A percentile compares a stretch with the other conserved stretches of the same genome.
phyloP scores from a whole-genome alignment of 2,113 vertebrate genomes.

The Merops nubicus region DNA sequence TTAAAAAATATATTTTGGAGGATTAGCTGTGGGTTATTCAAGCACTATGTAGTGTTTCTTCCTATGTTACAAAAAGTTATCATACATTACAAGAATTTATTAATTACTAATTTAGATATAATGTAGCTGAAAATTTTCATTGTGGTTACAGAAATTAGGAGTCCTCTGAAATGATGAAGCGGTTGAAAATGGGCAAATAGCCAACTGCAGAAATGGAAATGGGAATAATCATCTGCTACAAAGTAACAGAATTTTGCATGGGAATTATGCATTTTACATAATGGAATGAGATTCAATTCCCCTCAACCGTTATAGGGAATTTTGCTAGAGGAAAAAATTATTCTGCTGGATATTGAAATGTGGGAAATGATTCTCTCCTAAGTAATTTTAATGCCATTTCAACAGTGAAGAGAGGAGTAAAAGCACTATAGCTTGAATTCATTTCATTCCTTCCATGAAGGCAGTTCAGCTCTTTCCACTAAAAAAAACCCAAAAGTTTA shows the following conservation, averaged over 20 bases:
- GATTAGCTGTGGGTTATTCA: not conserved
- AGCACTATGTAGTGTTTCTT: not conserved
- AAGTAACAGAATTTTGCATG: not conserved
- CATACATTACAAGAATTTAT: not conserved
- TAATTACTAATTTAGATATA: not conserved
- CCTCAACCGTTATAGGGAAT: not conserved
- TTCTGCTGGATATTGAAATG: conserved; percentile 9
- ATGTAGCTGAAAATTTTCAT: not conserved
- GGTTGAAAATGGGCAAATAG: not conserved
- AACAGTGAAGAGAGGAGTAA: not conserved
- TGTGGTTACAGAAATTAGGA: not conserved
- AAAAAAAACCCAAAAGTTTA: not conserved
- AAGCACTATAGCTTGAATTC: not conserved
- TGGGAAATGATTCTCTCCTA: not conserved
- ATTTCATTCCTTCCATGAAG: conserved; percentile 15
- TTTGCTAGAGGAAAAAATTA: not conserved
- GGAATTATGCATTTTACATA: not conserved
- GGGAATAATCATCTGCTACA: conserved; percentile 2
- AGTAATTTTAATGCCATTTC: conserved; percentile 39
- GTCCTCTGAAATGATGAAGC: not conserved
- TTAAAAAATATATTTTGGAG: not conserved
- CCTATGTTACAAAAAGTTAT: not conserved
- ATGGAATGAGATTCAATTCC: not conserved
- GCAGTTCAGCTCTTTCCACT: not conserved
- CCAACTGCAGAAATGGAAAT: not conserved